These are phyloP conservation scores for Gallinago stenura DNA, from an alignment of 2,797 vertebrate genomes.

Conservation along the genomic window DNA sequence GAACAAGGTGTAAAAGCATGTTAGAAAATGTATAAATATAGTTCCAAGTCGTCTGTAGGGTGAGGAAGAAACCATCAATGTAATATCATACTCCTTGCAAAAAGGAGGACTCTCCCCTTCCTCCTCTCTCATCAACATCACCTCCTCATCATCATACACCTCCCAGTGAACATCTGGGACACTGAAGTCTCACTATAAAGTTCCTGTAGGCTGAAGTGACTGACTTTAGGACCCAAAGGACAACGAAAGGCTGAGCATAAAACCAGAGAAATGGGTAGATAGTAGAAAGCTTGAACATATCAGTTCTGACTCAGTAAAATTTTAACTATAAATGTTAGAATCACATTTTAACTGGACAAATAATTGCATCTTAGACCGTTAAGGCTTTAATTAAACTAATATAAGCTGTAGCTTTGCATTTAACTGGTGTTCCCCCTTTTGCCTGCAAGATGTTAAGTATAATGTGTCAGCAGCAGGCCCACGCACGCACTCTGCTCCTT, in stretches of 20 bases:
- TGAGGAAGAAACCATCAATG: neutral
- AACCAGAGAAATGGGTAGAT: neutral
- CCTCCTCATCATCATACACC: neutral
- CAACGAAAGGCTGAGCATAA: neutral
- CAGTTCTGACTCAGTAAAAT: neutral
- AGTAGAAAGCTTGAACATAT: neutral
- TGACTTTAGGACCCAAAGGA: neutral
- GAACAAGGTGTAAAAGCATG: neutral
- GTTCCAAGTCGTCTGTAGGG: neutral
- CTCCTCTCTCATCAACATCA: neutral
- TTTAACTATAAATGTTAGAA: neutral
- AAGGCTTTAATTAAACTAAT: neutral
- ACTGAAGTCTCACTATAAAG: fast-evolving
- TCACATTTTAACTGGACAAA: neutral
- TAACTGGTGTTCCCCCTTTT: neutral
- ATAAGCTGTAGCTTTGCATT: neutral
- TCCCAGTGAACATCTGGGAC: neutral
- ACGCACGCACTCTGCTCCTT: fast-evolving
- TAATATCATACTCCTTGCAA: neutral
- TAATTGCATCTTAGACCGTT: neutral
- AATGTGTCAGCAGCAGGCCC: neutral
- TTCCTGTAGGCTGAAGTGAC: neutral
- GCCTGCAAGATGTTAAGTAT: neutral
- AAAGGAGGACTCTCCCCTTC: neutral
- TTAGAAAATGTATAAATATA: neutral